Evolutionary conservation across 2,888 invertebrate genomes (phyloP).

Genomic region (Diogma glabrata): DNA sequence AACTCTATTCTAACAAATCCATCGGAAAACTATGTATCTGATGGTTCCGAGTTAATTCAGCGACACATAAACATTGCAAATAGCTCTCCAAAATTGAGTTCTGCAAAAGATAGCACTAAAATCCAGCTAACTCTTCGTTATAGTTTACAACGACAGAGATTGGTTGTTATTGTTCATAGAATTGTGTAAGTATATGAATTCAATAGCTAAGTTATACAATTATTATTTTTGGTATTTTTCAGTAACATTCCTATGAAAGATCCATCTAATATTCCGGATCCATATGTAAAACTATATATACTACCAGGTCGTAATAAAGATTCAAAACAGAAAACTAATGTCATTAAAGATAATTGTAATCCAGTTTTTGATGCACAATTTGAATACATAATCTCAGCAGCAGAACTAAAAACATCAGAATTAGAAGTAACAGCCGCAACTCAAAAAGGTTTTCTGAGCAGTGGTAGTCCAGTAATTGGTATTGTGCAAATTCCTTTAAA

Average conservation of each 20-base stretch:
- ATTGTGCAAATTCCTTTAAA: conserved; percentile 44
- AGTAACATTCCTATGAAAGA: conserved; percentile 73
- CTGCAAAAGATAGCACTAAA: conserved; percentile 58
- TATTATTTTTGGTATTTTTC: neutral
- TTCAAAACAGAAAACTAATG: conserved; percentile 74
- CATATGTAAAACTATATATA: conserved; percentile 79
- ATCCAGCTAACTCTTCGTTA: conserved; percentile 79
- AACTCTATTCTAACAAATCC: conserved; percentile 17
- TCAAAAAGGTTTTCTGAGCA: conserved; percentile 69
- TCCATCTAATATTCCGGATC: conserved; percentile 74
- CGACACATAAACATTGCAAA: conserved; percentile 48
- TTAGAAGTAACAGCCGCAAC: conserved; percentile 81
- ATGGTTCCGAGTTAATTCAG: conserved; percentile 37
- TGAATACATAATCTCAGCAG: conserved; percentile 74
- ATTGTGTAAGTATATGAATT: conserved; percentile 58
- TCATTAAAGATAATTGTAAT: conserved; percentile 75
- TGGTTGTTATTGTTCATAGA: conserved; percentile 78
- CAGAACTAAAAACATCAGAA: conserved; percentile 63
- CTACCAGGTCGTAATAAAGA: conserved; percentile 76
- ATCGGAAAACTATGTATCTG: neutral
- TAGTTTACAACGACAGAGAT: conserved; percentile 68
- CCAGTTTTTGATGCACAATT: conserved; percentile 85
- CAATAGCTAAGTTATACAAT: neutral
- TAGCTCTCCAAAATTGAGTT: conserved; percentile 59
- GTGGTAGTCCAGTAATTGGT: conserved; percentile 74